phyloP scores from a whole-genome alignment of 1,140 invertebrate species.

The Amyelois transitella region DNA sequence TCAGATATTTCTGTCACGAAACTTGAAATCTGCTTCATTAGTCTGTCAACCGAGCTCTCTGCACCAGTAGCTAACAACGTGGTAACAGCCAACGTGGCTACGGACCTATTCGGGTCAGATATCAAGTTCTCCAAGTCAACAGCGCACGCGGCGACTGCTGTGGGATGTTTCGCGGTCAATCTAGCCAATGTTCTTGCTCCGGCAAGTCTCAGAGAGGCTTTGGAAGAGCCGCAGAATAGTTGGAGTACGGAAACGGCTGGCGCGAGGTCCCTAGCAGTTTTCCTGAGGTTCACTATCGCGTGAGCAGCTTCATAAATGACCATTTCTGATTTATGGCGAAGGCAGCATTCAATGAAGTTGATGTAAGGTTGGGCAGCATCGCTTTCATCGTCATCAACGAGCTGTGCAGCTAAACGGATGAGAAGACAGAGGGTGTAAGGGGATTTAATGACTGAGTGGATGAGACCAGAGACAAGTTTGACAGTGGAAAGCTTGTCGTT shows the following conservation, averaged over 20 bases:
- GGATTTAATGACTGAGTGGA: conserved; percentile 88
- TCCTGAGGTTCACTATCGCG: conserved; percentile 92
- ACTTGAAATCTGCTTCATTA: conserved; percentile 99
- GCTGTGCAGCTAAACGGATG: conserved; percentile 93
- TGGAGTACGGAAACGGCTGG: conserved; percentile 97
- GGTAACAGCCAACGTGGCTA: conserved; percentile 98
- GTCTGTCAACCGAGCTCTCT: conserved; percentile 96
- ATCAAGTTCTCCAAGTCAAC: conserved; percentile 98
- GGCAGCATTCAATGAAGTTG: conserved; percentile 94
- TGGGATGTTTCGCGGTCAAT: conserved; percentile 90
- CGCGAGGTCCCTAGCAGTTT: conserved; percentile 89
- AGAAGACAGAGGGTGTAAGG: conserved; percentile 97
- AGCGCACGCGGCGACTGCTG: conserved; percentile 97
- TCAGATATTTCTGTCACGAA: conserved; percentile 99
- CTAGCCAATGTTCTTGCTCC: conserved; percentile 98
- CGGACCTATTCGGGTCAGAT: conserved; percentile 97
- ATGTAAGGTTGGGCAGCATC: conserved; percentile 79
- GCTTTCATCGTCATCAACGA: conserved; percentile 93
- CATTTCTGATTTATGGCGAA: conserved; percentile 98
- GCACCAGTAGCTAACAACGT: conserved; percentile 98
- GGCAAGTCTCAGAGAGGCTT: conserved; percentile 95
- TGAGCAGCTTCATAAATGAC: conserved; percentile 98
- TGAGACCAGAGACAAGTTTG: conserved; percentile 95
- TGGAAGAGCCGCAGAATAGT: conserved; percentile 95
- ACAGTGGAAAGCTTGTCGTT: conserved; percentile 96